Evolutionary conservation across 2,113 vertebrate genomes (phyloP).

Genomic region (Crotalus tigris): DNA sequence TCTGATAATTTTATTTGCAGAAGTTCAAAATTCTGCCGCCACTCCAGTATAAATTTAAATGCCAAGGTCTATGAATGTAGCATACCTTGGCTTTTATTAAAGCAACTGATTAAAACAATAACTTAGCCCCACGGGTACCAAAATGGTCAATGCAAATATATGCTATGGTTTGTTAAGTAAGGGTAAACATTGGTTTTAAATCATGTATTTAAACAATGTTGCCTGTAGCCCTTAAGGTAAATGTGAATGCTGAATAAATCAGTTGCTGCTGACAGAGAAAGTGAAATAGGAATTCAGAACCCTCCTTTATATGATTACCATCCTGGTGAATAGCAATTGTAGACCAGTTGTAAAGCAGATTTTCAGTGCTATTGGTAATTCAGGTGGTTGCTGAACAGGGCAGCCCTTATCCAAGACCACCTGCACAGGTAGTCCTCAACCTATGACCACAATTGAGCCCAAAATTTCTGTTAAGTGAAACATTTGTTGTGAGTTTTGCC

Average conservation of each 20-base stretch:
- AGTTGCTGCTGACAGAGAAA: not conserved
- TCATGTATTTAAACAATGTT: not conserved
- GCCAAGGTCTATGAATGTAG: not conserved
- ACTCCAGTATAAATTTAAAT: not conserved
- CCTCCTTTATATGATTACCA: accelerated
- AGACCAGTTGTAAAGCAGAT: not conserved
- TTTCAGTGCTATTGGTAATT: not conserved
- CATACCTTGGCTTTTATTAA: constrained; percentile 3
- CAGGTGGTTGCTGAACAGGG: not conserved
- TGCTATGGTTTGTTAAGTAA: constrained; percentile 7
- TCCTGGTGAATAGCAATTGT: not conserved
- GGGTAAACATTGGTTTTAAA: not conserved
- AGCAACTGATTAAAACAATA: not conserved
- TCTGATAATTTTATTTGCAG: not conserved
- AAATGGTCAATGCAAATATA: not conserved
- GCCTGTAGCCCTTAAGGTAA: not conserved
- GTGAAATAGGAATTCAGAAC: not conserved
- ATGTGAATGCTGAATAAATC: not conserved
- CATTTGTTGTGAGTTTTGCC: not conserved
- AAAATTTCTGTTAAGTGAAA: not conserved
- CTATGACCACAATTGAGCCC: not conserved
- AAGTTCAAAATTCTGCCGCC: not conserved
- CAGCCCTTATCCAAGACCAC: not conserved
- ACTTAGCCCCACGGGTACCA: not conserved
- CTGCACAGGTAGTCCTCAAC: too few species aligned